Percentiles rank a stretch among this genome's conserved stretches.
Evolutionary conservation across 2,113 vertebrate genomes (phyloP).

Genomic region (Hipposideros armiger): DNA sequence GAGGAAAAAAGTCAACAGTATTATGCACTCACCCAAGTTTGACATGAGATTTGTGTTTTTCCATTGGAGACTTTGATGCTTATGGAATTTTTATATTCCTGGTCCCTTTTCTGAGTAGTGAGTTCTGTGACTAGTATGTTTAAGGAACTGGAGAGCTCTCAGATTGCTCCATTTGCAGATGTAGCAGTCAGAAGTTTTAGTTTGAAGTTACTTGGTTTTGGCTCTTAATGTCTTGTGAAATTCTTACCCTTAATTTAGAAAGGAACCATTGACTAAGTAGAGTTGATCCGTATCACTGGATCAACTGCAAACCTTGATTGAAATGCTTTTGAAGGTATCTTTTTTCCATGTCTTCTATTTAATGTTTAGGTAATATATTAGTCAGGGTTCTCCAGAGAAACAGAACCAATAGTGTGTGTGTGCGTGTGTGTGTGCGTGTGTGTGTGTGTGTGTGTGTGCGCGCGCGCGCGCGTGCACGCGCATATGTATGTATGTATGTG

Average conservation of each 20-base stretch:
- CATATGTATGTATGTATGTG: not conserved
- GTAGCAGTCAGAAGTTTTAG: not conserved
- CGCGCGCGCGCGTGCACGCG: too few relatives aligned
- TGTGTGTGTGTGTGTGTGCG: not conserved
- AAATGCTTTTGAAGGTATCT: conserved; percentile 5
- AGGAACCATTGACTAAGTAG: not conserved
- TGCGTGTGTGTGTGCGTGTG: not conserved
- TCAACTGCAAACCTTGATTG: conserved; percentile 23
- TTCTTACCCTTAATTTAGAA: conserved; percentile 43
- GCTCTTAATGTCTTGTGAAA: not conserved
- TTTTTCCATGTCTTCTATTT: conserved; percentile 20
- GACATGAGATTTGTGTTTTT: conserved; percentile 33
- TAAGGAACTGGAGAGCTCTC: conserved; percentile 5
- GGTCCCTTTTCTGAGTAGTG: not conserved
- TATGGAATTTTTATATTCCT: conserved; percentile 18
- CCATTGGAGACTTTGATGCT: not conserved
- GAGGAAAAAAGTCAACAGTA: conserved; percentile 1
- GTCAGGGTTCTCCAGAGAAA: conserved; percentile 8
- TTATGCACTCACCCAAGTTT: not conserved
- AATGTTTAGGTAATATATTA: conserved; percentile 30
- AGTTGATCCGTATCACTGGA: not conserved
- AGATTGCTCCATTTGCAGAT: not conserved
- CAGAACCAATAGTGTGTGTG: not conserved
- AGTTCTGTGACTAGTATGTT: not conserved
- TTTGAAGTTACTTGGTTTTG: not conserved